phyloP scores from a whole-genome alignment of 2,113 vertebrate species.

The Sinocyclocheilus rhinocerous region DNA sequence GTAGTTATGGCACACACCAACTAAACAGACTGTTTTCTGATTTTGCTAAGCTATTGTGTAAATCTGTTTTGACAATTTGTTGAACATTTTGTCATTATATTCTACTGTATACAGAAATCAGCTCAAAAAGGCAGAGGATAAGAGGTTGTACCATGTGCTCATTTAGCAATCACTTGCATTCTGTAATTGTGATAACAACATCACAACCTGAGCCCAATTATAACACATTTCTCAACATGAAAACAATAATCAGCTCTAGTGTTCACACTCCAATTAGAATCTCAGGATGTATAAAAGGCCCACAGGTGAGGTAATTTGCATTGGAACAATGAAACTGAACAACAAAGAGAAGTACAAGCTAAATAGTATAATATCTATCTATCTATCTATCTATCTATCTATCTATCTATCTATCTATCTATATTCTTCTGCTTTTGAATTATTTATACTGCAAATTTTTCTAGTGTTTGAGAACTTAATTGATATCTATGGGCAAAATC shows the following conservation, averaged over 20 bases:
- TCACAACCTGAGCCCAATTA: not conserved
- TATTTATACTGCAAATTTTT: not conserved
- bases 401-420: not conserved
- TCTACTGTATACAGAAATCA: not conserved
- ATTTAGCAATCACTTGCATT: not conserved
- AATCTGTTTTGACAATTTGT: not conserved
- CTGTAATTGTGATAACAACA: not conserved
- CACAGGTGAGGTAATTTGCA: not conserved
- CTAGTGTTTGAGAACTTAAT: not conserved
- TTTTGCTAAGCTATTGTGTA: not conserved
- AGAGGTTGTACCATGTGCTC: not conserved
- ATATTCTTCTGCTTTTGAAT: not conserved
- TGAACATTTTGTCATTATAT: not conserved
- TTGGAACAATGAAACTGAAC: not conserved
- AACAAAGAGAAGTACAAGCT: not conserved
- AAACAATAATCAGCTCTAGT: not conserved
- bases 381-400: too few relatives aligned
- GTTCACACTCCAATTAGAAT: constrained; percentile 5
- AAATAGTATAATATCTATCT: not conserved
- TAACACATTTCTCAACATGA: not conserved
- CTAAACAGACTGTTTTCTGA: not conserved
- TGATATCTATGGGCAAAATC: not conserved
- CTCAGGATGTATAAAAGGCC: not conserved
- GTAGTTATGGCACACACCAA: not conserved
- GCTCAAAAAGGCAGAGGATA: not conserved